These are phyloP conservation scores for Cichlasoma orientale DNA, from an alignment of 2,797 vertebrate species.

Conservation along the genomic window DNA sequence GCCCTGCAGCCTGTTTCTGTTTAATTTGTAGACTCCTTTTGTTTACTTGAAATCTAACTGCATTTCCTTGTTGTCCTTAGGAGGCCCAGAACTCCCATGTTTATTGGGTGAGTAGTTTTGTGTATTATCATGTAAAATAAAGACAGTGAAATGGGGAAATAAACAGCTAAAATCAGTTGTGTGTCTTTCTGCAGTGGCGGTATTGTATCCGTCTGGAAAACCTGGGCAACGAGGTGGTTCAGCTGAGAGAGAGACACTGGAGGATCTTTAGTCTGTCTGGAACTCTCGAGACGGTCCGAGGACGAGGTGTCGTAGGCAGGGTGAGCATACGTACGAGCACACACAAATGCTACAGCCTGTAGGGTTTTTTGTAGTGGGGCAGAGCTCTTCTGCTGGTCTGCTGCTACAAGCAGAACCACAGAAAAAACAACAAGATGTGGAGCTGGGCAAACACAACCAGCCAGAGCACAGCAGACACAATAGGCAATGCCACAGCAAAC, in stretches of 20 bases:
- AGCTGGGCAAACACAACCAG: background rate
- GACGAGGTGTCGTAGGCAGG: constrained; percentile 94
- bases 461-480: background rate
- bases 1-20: background rate
- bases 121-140: background rate
- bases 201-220: constrained; percentile 98
- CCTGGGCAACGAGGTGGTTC: constrained; percentile 92
- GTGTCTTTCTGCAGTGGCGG: constrained; percentile 85
- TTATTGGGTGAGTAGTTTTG: constrained; percentile 91
- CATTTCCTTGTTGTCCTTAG: constrained; percentile 69
- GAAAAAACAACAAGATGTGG: background rate
- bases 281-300: constrained; percentile 95
- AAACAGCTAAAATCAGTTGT: background rate
- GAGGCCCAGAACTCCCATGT: constrained; percentile 99
- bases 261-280: constrained; percentile 98
- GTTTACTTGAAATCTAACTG: background rate
- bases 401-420: background rate
- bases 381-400: too few relatives aligned
- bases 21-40: background rate
- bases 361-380: background rate
- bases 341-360: background rate
- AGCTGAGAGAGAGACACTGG: constrained; percentile 96
- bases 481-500: too few relatives aligned
- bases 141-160: background rate
- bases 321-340: constrained; percentile 67